Conservation (phyloP, 2,888 invertebrate species). For the Agrochola circellaris region DNA sequence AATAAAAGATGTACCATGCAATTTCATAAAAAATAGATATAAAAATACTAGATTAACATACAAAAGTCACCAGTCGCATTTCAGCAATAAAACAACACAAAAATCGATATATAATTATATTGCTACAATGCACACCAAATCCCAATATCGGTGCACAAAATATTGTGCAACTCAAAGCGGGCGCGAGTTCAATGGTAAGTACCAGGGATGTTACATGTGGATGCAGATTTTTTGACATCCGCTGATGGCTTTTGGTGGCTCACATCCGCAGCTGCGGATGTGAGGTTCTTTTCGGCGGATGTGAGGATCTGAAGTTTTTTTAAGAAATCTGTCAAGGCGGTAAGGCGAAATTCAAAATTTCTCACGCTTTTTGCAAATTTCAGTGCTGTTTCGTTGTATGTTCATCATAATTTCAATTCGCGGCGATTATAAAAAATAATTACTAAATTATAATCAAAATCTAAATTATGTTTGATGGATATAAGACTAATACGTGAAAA, state of each 20-base stretch:
- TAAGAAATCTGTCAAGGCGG: not conserved
- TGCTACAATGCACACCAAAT: not conserved
- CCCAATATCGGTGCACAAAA: not conserved
- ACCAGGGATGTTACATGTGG: not conserved
- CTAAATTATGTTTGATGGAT: not conserved
- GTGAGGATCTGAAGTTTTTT: not conserved
- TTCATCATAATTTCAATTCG: no score
- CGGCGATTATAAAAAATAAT: not conserved
- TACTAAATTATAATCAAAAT: not conserved
- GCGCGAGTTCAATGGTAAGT: not conserved
- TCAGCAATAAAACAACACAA: not conserved
- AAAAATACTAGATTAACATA: constrained; percentile 38
- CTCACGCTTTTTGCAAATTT: not conserved
- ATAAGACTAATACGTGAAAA: not conserved
- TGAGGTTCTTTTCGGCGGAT: not conserved
- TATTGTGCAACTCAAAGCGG: not conserved
- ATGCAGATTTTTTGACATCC: not conserved
- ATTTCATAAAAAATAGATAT: constrained; percentile 11
- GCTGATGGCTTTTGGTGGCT: not conserved
- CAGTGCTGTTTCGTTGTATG: not conserved
- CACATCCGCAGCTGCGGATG: not conserved
- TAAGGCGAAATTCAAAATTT: not conserved
- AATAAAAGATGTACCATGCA: constrained; percentile 57
- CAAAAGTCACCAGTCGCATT: constrained; percentile 49
- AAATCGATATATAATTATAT: not conserved